These are phyloP conservation scores for Oryctes rhinoceros DNA, from an alignment of 1,140 invertebrate genomes.

Conservation along the genomic window DNA sequence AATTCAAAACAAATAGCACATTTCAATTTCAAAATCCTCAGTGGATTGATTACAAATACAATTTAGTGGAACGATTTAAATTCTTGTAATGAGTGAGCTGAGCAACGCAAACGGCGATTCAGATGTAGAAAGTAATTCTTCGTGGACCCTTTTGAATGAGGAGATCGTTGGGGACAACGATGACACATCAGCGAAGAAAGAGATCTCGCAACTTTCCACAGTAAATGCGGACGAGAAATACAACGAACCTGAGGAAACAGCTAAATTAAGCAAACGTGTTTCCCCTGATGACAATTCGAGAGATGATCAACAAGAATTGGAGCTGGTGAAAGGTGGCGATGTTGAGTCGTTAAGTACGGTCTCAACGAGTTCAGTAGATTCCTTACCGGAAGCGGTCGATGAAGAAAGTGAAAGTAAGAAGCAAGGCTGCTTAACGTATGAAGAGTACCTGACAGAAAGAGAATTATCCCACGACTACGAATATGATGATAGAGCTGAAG, in stretches of 20 bases:
- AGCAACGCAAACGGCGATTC: constrained; percentile 22
- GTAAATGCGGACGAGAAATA: not conserved
- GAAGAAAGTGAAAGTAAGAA: not conserved
- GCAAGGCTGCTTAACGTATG: constrained; percentile 45
- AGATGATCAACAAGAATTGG: too few relatives aligned
- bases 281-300: not conserved
- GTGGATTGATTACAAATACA: constrained; percentile 1
- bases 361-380: not conserved
- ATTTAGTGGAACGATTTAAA: constrained; percentile 8
- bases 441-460: constrained; percentile 40
- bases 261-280: not conserved
- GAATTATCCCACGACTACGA: constrained; percentile 45
- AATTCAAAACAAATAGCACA: constrained; percentile 15
- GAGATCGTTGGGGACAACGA: not conserved
- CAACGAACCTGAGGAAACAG: not conserved
- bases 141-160: constrained; percentile 38
- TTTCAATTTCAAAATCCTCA: constrained; percentile 36
- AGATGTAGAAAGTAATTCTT: constrained; percentile 39
- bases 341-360: not conserved
- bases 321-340: not conserved
- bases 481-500: constrained; percentile 35
- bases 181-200: constrained; percentile 1
- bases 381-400: not conserved
- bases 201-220: not conserved
- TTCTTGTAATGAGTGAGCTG: constrained; percentile 18